phyloP scores from a whole-genome alignment of 1,140 invertebrate species.

The Drosophila hydei region DNA sequence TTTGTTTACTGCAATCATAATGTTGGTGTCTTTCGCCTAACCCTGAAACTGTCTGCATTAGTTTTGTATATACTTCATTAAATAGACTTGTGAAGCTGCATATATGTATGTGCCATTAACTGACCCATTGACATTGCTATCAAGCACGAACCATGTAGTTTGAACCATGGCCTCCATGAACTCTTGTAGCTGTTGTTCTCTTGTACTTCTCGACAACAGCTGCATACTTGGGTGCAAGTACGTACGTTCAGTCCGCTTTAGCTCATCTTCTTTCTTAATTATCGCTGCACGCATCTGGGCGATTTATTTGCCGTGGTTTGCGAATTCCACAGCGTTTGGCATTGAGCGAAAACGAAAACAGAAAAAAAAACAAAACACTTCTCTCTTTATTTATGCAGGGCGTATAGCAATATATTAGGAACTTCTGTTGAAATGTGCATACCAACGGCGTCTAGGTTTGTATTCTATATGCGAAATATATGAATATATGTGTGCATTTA shows the following conservation, averaged over 20 bases:
- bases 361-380: conserved; percentile 22
- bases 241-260: neutral
- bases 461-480: conserved; percentile 48
- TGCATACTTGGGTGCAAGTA: neutral
- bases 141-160: conserved; percentile 1
- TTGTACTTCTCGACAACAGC: conserved; percentile 18
- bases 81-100: neutral
- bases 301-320: conserved; percentile 14
- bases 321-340: conserved; percentile 8
- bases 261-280: conserved; percentile 1
- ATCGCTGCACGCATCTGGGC: conserved; percentile 10
- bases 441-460: conserved; percentile 79
- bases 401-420: conserved; percentile 83
- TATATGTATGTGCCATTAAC: neutral
- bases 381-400: conserved; percentile 75
- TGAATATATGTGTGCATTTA: conserved; percentile 30
- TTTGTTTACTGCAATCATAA: no score
- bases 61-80: neutral
- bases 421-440: conserved; percentile 84
- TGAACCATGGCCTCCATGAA: neutral
- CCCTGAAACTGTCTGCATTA: neutral
- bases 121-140: conserved; percentile 3
- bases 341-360: conserved; percentile 33
- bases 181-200: conserved; percentile 2
- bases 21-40: neutral